phyloP scores from a whole-genome alignment of 2,113 vertebrate genomes.

The Mobula hypostoma region DNA sequence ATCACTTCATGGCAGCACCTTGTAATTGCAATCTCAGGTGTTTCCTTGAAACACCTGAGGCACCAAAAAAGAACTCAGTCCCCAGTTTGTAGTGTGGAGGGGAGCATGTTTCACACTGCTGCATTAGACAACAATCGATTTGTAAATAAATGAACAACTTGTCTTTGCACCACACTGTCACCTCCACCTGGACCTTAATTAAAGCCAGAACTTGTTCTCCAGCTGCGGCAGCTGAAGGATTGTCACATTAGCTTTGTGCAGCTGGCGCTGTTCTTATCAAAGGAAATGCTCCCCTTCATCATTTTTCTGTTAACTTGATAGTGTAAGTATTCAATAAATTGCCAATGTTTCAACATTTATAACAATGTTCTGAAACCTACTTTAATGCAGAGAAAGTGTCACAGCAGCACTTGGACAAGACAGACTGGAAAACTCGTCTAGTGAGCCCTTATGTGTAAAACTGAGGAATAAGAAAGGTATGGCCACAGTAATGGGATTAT shows the following conservation, averaged over 20 bases:
- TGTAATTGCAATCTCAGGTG: background rate
- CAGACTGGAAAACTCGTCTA: too few relatives aligned
- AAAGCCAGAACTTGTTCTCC: background rate
- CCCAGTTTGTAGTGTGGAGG: background rate
- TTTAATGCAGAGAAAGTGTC: background rate
- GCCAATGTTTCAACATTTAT: background rate
- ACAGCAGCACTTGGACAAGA: too few relatives aligned
- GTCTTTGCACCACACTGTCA: background rate
- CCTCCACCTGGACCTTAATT: conserved; percentile 11
- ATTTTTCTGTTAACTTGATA: background rate
- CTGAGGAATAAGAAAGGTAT: too few relatives aligned
- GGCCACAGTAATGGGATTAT: too few relatives aligned
- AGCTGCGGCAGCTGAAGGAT: background rate
- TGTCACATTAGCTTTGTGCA: background rate
- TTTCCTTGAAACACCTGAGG: background rate
- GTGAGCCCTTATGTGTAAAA: too few relatives aligned
- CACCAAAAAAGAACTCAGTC: background rate
- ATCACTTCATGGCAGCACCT: too few relatives aligned
- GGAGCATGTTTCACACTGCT: background rate
- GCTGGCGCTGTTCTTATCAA: background rate
- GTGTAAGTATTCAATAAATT: background rate
- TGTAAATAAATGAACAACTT: background rate
- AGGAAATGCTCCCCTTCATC: background rate
- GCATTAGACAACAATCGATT: background rate
- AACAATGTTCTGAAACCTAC: background rate